Base-by-base conservation (phyloP, 2,888 invertebrate species). In the Polyommatus iphigenia region DNA sequence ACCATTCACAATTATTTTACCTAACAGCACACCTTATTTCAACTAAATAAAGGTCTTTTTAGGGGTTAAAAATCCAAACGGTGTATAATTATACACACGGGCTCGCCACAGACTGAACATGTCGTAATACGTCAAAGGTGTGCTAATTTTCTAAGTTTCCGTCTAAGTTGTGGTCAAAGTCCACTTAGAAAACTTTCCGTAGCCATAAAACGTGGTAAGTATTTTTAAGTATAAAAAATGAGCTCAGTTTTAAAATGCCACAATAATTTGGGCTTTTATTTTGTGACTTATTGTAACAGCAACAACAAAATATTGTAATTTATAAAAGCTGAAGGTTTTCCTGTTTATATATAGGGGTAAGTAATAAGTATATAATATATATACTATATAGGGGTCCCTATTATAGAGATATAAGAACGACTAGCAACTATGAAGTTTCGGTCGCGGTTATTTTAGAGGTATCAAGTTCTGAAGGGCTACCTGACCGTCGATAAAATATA, bases 141-240 rank as follows among this genome's bases (percentile, higher is more conserved):
- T 67, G 67, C 67, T 67, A 67, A 67, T 67, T 67, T 67, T 67
- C 67, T 67, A 62, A 62, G 67, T 67, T 67, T 67, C 15, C 15
- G 24, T 62, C 24, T 24, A 24, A 62, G 59, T 20, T 54, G 54
- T 54, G 18, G 59, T 59, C 59, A 20, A 59, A 59, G 67, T 67
- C 29, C 67, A 67, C 67, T 67, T 29, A 2, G 54, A 54, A 18
- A 67, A 32, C 13, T 24, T 67, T 67, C 29, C 6, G 15, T 29
- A 10, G 67, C 20, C 67, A 32, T 7, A 13, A 67, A 67, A 29
- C 2, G 10, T 6, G 5, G 67, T 29, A 29, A 15, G 18, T 18
- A 18, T 54, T 54, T 54, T 54, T 54, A 0, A 15, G 50, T 54
- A 54, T 54, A 41, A 46, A 54, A 54, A 54, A 54, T 54, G 50